Evolutionary conservation across 2,113 vertebrate genomes (phyloP).

Genomic region (Bubo bubo): DNA sequence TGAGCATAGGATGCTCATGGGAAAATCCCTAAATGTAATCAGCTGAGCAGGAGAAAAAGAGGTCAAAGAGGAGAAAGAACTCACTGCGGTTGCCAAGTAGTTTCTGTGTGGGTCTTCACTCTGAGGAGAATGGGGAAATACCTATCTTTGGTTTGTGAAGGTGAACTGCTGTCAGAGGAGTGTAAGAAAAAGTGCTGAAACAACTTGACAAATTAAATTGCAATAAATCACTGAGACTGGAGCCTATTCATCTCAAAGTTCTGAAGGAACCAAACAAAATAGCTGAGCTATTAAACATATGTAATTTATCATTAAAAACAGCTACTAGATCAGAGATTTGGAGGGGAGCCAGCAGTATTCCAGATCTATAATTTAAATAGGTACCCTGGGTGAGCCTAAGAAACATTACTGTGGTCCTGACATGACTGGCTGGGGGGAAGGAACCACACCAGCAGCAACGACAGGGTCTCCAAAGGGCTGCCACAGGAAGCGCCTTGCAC

Average conservation of each 20-base stretch:
- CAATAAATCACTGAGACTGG: constrained; percentile 76
- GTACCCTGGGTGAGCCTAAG: background rate
- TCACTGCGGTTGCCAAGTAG: constrained; percentile 8
- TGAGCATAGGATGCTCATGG: background rate
- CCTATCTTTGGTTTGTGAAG: constrained; percentile 64
- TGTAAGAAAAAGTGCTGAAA: constrained; percentile 60
- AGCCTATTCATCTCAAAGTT: constrained; percentile 74
- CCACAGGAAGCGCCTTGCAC: background rate
- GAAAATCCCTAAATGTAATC: constrained; percentile 42
- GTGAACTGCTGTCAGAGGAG: constrained; percentile 63
- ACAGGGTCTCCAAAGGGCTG: background rate
- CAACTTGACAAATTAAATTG: constrained; percentile 77
- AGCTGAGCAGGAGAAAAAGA: constrained; percentile 23
- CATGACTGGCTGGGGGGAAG: background rate
- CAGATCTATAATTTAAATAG: constrained; percentile 61
- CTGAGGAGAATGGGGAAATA: constrained; percentile 40
- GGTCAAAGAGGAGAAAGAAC: constrained; percentile 24
- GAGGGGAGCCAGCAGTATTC: constrained; percentile 38
- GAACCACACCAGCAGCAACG: background rate
- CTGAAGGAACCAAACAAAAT: constrained; percentile 74
- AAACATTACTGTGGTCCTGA: background rate
- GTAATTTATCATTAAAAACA: constrained; percentile 73
- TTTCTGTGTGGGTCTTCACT: constrained; percentile 11
- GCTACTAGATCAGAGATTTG: constrained; percentile 65
- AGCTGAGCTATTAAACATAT: constrained; percentile 74